These are phyloP conservation scores for Protobothrops flavoviridis DNA, from an alignment of 2,113 vertebrate species.

Conservation along the genomic window DNA sequence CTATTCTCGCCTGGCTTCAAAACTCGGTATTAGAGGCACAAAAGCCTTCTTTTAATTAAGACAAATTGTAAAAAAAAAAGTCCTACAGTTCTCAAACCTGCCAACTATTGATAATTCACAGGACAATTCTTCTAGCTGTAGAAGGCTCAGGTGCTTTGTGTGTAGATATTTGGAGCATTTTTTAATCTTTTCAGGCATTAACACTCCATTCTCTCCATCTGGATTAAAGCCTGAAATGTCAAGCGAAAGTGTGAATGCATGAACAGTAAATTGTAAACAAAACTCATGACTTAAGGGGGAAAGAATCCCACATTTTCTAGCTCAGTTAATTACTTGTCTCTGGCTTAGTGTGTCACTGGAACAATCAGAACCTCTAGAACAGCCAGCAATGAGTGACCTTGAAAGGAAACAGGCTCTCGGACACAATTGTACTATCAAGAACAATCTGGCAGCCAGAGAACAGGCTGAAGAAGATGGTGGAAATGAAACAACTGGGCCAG, in stretches of 20 bases:
- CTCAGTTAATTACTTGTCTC: not conserved
- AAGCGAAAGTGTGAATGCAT: not conserved
- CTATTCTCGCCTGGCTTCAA: not conserved
- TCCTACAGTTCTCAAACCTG: not conserved
- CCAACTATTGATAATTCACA: not conserved
- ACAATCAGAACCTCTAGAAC: not conserved
- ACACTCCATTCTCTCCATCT: not conserved
- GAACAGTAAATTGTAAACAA: not conserved
- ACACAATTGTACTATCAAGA: not conserved
- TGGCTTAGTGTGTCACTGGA: not conserved
- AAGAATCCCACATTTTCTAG: not conserved
- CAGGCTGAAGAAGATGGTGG: not conserved
- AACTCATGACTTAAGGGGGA: not conserved
- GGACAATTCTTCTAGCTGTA: not conserved
- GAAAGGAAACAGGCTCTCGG: not conserved
- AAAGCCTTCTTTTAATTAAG: not conserved
- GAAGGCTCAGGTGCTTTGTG: not conserved
- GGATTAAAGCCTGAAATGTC: not conserved
- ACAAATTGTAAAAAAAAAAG: not conserved
- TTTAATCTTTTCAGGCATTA: not conserved
- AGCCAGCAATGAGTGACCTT: not conserved
- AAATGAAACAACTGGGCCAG: not conserved
- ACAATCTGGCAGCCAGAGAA: not conserved
- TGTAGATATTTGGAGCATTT: not conserved
- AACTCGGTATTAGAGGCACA: not conserved